phyloP scores from a whole-genome alignment of 2,888 invertebrate genomes.

The Spatulosminthurus flaviceps region DNA sequence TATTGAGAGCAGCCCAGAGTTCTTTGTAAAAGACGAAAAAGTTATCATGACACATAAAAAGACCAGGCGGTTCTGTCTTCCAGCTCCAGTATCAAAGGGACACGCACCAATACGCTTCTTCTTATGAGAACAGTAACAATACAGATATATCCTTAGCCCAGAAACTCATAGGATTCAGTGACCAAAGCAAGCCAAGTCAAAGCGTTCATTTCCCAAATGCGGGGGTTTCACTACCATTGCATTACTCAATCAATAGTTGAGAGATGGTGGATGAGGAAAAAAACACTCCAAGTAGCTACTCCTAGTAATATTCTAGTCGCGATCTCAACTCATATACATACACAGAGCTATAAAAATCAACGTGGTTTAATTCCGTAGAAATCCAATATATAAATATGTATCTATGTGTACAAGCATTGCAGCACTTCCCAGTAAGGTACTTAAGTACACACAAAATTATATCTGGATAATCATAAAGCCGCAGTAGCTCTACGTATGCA shows the following conservation, averaged over 20 bases:
- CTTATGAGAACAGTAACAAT: background rate
- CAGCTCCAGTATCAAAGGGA: background rate
- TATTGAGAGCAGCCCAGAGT: background rate
- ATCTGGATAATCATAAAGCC: background rate
- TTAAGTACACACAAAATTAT: too few relatives aligned
- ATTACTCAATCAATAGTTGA: background rate
- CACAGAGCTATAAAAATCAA: too few relatives aligned
- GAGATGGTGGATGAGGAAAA: background rate
- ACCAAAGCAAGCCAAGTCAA: background rate
- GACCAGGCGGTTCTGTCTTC: constrained; percentile 6
- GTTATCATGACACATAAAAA: background rate
- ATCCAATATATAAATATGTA: too few relatives aligned
- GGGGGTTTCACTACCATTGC: background rate
- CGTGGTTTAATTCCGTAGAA: too few relatives aligned
- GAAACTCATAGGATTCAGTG: background rate
- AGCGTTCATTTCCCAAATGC: background rate
- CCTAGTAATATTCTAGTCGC: background rate
- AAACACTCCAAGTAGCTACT: constrained; percentile 6
- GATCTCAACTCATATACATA: background rate
- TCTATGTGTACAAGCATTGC: too few relatives aligned
- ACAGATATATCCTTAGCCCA: background rate
- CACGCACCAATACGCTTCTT: background rate
- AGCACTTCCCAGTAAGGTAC: too few relatives aligned
- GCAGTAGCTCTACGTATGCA: background rate
- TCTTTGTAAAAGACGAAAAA: background rate